phyloP scores from a whole-genome alignment of 2,113 vertebrate species.

The Chlorocebus sabaeus region DNA sequence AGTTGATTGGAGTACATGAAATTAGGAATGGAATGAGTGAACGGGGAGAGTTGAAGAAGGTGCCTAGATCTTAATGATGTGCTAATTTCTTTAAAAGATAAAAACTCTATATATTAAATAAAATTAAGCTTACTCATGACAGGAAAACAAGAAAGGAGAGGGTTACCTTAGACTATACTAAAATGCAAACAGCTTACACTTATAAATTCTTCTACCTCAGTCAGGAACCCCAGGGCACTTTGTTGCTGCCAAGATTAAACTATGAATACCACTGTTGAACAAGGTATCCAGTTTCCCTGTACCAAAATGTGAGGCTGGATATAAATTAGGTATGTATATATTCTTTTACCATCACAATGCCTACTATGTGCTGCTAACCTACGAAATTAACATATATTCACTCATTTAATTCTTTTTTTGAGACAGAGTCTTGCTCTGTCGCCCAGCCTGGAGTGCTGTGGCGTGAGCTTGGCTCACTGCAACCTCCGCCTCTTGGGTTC shows the following conservation, averaged over 20 bases:
- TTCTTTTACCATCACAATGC: not conserved
- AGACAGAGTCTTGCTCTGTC: no score
- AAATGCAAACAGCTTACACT: not conserved
- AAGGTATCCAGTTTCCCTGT: not conserved
- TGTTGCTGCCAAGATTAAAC: not conserved
- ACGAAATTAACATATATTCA: not conserved
- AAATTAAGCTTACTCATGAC: not conserved
- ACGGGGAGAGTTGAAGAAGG: not conserved
- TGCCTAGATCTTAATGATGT: not conserved
- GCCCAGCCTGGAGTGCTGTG: no score
- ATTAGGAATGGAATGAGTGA: not conserved
- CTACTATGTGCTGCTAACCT: not conserved
- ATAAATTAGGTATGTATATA: not conserved
- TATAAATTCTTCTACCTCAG: not conserved
- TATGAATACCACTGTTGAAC: not conserved
- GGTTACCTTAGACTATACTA: not conserved
- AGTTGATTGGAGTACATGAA: not conserved
- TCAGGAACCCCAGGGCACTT: not conserved
- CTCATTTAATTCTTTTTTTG: not conserved
- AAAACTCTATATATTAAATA: not conserved
- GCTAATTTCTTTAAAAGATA: not conserved
- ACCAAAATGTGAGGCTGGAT: not conserved
- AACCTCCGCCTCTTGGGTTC: no score
- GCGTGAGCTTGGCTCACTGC: no score
- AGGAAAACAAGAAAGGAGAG: not conserved